These are phyloP conservation scores for Tachuris rubrigastra DNA, from an alignment of 2,113 vertebrate genomes.

Conservation along the genomic window DNA sequence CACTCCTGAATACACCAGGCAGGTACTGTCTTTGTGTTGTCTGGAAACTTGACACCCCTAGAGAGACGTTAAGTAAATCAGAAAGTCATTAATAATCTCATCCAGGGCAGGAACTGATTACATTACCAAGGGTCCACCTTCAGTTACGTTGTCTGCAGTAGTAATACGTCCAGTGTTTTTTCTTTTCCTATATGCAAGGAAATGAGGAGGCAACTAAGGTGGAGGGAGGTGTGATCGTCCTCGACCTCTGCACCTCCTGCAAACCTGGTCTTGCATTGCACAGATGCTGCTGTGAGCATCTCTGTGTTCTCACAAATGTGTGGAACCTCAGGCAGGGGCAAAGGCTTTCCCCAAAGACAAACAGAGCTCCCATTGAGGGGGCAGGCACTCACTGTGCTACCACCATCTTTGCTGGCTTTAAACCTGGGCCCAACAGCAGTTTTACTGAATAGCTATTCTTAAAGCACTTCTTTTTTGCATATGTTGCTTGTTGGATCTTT, in stretches of 20 bases:
- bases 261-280: fast-evolving
- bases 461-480: not conserved
- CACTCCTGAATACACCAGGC: not conserved
- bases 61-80: not conserved
- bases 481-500: not conserved
- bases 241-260: not conserved
- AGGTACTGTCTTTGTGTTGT: not conserved
- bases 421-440: not conserved
- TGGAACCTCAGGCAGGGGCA: not conserved
- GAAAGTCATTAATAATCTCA: not conserved
- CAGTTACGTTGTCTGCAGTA: not conserved
- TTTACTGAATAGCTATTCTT: not conserved
- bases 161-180: not conserved
- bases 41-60: not conserved
- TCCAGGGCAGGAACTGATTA: not conserved
- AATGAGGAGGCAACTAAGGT: not conserved
- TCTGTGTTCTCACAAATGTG: fast-evolving
- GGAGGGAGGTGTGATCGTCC: not conserved
- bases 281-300: not conserved
- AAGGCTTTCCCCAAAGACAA: not conserved
- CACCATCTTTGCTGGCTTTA: not conserved
- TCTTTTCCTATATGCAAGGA: not conserved
- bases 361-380: fast-evolving
- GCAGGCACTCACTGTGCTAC: fast-evolving
- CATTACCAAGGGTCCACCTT: not conserved